These are phyloP conservation scores for Galagoides demidoff DNA, from an alignment of 2,797 vertebrate species.

Conservation along the genomic window DNA sequence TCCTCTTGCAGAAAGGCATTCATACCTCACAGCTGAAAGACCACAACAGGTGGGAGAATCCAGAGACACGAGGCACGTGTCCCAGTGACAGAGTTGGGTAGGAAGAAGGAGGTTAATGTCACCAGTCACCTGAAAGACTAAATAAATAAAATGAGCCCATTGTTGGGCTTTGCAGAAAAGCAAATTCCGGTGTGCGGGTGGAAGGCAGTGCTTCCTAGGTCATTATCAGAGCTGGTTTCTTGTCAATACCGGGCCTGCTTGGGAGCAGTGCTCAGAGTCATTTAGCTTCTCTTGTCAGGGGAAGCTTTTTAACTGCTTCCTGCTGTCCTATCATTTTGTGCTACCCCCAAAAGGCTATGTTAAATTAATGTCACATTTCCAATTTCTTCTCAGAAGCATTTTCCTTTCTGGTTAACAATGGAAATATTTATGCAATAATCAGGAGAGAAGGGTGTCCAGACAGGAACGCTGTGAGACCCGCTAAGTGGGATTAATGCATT, in stretches of 20 bases:
- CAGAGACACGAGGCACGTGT: neutral
- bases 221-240: conserved; percentile 80
- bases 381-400: conserved; percentile 82
- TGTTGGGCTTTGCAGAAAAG: conserved; percentile 75
- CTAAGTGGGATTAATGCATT: neutral
- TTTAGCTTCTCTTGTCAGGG: conserved; percentile 79
- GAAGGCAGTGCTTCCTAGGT: conserved; percentile 80
- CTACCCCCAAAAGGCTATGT: conserved; percentile 79
- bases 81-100: neutral
- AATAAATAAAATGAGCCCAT: conserved; percentile 42
- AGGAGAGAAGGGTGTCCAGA: conserved; percentile 61
- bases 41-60: neutral
- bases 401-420: conserved; percentile 80
- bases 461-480: conserved; percentile 60
- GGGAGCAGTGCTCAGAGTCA: conserved; percentile 81
- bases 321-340: conserved; percentile 81
- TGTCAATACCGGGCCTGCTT: conserved; percentile 82
- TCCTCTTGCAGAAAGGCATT: neutral
- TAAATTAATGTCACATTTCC: conserved; percentile 85
- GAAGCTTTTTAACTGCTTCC: conserved; percentile 84
- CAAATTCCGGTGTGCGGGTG: conserved; percentile 59
- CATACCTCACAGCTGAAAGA: neutral
- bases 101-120: neutral
- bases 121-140: neutral
- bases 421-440: conserved; percentile 71